These are phyloP conservation scores for Odontamblyopus lacepedii DNA, from an alignment of 2,797 vertebrate genomes.

Conservation along the genomic window DNA sequence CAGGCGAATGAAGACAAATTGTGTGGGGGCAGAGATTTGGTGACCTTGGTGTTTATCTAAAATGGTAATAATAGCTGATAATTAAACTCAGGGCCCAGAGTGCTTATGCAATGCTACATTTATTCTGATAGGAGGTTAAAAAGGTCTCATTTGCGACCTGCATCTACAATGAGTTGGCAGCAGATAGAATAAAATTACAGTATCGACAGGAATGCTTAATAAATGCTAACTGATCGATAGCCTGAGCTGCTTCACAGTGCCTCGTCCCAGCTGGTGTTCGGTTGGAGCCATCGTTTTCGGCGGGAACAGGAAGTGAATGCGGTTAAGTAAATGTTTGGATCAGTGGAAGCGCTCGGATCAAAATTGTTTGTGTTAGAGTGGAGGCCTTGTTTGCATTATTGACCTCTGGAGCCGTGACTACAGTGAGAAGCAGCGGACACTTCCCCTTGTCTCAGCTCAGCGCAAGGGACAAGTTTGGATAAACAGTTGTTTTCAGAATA, in stretches of 20 bases:
- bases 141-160: conserved; percentile 56
- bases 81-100: conserved; percentile 56
- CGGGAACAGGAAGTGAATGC: conserved; percentile 56
- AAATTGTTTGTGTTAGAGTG: conserved; percentile 62
- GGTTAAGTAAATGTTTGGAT: conserved; percentile 67
- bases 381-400: conserved; percentile 62
- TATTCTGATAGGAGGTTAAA: conserved; percentile 61
- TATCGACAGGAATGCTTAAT: conserved; percentile 41
- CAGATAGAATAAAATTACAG: conserved; percentile 39
- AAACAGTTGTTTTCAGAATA: not conserved
- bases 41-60: conserved; percentile 58
- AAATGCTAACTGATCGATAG: conserved; percentile 46
- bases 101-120: conserved; percentile 37
- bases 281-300: conserved; percentile 37
- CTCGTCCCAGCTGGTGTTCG: conserved; percentile 16
- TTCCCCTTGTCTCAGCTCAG: not conserved
- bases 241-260: conserved; percentile 28
- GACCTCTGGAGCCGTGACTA: conserved; percentile 37
- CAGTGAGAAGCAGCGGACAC: conserved; percentile 33
- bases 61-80: conserved; percentile 61
- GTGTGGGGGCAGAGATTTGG: conserved; percentile 44
- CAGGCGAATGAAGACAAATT: conserved; percentile 16
- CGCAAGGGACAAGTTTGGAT: not conserved
- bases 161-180: conserved; percentile 50
- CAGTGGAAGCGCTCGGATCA: conserved; percentile 53